These are phyloP conservation scores for Euthynnus affinis DNA, from an alignment of 2,797 vertebrate genomes.

Conservation along the genomic window DNA sequence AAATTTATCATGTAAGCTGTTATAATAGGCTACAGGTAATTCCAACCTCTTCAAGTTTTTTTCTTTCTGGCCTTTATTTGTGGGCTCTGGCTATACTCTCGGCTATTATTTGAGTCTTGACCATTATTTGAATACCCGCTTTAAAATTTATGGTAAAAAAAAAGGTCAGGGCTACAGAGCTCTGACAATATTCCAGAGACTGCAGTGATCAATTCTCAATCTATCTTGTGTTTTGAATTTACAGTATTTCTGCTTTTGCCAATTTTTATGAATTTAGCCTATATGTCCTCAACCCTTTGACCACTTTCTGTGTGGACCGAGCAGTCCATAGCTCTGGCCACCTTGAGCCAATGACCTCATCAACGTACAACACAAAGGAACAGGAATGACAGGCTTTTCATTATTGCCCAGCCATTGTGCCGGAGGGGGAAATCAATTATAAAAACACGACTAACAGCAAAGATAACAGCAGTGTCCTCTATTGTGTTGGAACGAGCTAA, in stretches of 20 bases:
- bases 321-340: conserved; percentile 52
- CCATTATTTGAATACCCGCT: not conserved
- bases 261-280: conserved; percentile 37
- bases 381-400: conserved; percentile 86
- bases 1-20: not conserved
- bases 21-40: not conserved
- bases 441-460: conserved; percentile 87
- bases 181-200: not conserved
- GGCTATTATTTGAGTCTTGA: too few species aligned
- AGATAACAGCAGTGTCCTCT: conserved; percentile 85
- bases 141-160: not conserved
- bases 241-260: conserved; percentile 30
- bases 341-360: conserved; percentile 86
- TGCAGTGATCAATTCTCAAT: not conserved
- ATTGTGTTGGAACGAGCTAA: conserved; percentile 78
- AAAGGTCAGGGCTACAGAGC: not conserved
- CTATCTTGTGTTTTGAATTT: conserved; percentile 26
- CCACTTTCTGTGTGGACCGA: conserved; percentile 42
- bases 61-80: too few species aligned
- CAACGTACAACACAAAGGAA: conserved; percentile 84
- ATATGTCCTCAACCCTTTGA: conserved; percentile 69
- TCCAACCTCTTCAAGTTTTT: not conserved
- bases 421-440: conserved; percentile 87
- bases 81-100: too few species aligned
- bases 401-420: conserved; percentile 85